Base-by-base conservation (phyloP, 2,888 invertebrate genomes). In the Cataglyphis livida region DNA sequence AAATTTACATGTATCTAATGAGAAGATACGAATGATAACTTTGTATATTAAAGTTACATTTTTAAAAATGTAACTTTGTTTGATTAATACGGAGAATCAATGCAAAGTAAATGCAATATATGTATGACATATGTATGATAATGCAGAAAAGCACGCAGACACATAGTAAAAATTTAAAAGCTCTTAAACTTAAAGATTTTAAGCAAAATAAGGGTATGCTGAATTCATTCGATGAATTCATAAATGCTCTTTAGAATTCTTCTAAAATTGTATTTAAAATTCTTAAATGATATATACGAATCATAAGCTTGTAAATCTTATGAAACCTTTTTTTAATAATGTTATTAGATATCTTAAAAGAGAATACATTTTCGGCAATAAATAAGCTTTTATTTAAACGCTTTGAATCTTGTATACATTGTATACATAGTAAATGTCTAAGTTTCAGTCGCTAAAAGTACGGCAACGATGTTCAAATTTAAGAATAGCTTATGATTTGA, bases 341-440 rank as follows among this genome's bases (percentile, higher is more conserved):
- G n/a, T 62, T 7, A 54, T 15, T 35, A 15, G 62, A 41, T 3
- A 25, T 25, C 25, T 25, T 25, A 25, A 25, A 25, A 28, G 15
- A 48, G 6, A 54, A 32, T 1, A 7, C 21, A 28, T 62, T 68
- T 75, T 89, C 89, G 88, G 91, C 93, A 91, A 92, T 93, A 93
- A 93, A 92, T 92, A 93, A 92, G 92, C 91, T 91, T 93, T 93
- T 93, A 93, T 93, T 93, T 89, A 91, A 92, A 92, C 91, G 91
- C 89, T 87, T 90, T 90, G 86, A 83, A 91, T 90, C 57, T 91
- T 79, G 85, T 90, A 91, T 93, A 92, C 92, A 93, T 92, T 92
- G 92, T 86, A 88, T 88, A 51, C 90, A 89, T 90, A 90, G 89
- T 85, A 87, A 89, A 85, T 83, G 87, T 86, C 90, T 91, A 91